These are phyloP conservation scores for Tridacna crocea DNA, from an alignment of 2,888 invertebrate genomes.

Conservation along the genomic window DNA sequence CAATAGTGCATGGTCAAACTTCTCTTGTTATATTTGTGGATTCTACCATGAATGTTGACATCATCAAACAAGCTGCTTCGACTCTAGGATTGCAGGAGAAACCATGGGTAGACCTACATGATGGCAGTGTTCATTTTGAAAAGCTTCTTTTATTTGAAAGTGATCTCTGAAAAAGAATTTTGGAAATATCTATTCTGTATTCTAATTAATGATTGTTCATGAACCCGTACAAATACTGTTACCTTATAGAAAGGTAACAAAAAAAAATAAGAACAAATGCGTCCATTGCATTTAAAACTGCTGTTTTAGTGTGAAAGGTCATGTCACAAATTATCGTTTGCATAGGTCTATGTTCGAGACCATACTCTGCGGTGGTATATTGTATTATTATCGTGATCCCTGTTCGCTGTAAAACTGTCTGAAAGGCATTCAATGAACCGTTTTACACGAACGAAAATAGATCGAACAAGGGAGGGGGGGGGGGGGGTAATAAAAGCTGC, in stretches of 20 bases:
- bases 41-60: background rate
- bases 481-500: background rate
- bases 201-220: no score
- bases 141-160: background rate
- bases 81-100: background rate
- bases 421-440: background rate
- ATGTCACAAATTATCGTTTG: no score
- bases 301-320: background rate
- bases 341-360: no score
- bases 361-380: no score
- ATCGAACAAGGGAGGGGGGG: no score
- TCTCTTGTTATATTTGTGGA: slow-evolving; percentile 15
- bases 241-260: no score
- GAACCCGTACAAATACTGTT: no score
- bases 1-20: background rate
- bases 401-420: background rate
- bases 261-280: no score
- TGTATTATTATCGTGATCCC: background rate
- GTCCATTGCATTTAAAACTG: background rate
- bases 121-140: background rate
- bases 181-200: no score
- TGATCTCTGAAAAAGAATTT: background rate
- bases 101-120: background rate
- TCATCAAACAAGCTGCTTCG: background rate
- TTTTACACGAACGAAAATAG: no score